Conservation (phyloP, 2,888 invertebrate genomes). For the Tipula vernalis region DNA sequence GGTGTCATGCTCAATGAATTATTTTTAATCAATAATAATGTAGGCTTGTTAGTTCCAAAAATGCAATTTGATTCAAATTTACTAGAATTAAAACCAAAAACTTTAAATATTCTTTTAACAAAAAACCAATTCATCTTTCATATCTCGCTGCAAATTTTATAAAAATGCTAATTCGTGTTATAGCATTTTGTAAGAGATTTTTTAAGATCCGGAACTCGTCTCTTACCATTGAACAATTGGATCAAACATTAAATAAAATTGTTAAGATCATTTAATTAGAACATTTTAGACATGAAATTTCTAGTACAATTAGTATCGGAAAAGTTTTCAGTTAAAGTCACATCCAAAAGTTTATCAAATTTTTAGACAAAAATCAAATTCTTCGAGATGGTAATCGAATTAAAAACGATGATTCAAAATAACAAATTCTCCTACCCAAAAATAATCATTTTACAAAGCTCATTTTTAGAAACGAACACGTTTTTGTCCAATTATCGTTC, state of each 20-base stretch:
- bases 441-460: not conserved
- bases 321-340: too few species aligned
- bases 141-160: not conserved
- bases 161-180: not conserved
- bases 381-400: not conserved
- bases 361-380: too few species aligned
- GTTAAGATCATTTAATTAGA: not conserved
- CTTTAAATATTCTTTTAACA: not conserved
- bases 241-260: not conserved
- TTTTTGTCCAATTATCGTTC: too few species aligned
- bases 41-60: too few species aligned
- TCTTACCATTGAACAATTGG: not conserved
- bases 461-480: not conserved
- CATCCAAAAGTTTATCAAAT: too few species aligned
- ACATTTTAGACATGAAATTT: not conserved
- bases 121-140: too few species aligned
- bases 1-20: not conserved
- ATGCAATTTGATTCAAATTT: not conserved
- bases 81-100: not conserved
- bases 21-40: not conserved
- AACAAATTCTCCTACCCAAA: not conserved
- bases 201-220: not conserved
- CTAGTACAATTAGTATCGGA: too few species aligned
- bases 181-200: too few species aligned
- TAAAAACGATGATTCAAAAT: not conserved